phyloP scores from a whole-genome alignment of 1,140 invertebrate species.

The Meteorus sp. region DNA sequence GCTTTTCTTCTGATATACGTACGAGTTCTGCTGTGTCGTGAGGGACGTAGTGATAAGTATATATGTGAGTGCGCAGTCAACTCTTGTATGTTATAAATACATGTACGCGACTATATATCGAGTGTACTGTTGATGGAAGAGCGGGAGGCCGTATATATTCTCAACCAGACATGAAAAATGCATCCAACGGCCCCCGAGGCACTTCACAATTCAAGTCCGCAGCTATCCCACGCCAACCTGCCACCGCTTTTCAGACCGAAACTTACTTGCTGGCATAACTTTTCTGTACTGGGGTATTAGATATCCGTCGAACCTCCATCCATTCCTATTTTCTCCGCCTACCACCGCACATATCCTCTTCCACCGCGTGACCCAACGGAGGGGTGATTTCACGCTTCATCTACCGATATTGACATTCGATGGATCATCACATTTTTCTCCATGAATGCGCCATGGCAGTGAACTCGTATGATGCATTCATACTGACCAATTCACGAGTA shows the following conservation, averaged over 20 bases:
- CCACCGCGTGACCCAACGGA: neutral
- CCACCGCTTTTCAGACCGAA: slow-evolving; percentile 54
- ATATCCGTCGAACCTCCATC: neutral
- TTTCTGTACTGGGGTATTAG: slow-evolving; percentile 26
- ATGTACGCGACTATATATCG: slow-evolving; percentile 27
- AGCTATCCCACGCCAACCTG: slow-evolving; percentile 44
- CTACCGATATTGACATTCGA: slow-evolving; percentile 6
- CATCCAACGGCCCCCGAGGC: slow-evolving; percentile 48
- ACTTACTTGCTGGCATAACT: slow-evolving; percentile 50
- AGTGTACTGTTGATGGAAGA: neutral
- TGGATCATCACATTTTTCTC: slow-evolving; percentile 25
- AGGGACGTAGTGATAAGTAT: neutral
- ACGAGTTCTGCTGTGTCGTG: neutral
- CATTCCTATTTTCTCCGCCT: slow-evolving; percentile 1
- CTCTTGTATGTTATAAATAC: slow-evolving; percentile 26
- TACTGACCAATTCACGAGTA: too few relatives aligned
- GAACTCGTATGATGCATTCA: slow-evolving; percentile 3
- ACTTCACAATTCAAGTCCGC: slow-evolving; percentile 49
- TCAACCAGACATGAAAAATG: slow-evolving; percentile 55
- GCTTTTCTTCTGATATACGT: too few relatives aligned
- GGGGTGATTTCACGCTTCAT: neutral
- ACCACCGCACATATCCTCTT: neutral
- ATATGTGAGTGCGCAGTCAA: slow-evolving; percentile 17
- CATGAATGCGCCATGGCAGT: neutral
- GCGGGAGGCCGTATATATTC: slow-evolving; percentile 33